Percentiles rank a stretch among this genome's conserved stretches.
Evolutionary conservation across 2,113 vertebrate genomes (phyloP).

Genomic region (Lagopus leucura): DNA sequence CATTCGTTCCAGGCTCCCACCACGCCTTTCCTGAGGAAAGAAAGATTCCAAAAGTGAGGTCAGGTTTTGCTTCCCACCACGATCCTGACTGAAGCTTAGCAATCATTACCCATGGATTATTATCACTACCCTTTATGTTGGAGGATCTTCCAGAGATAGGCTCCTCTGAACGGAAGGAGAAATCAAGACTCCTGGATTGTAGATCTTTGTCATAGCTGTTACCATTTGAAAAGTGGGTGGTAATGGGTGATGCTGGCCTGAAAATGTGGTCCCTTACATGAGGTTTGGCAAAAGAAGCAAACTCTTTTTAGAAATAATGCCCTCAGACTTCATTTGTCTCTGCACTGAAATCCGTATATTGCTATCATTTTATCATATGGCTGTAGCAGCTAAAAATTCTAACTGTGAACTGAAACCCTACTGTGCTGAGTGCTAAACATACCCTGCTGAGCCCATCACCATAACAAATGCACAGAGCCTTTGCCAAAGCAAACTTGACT

Average conservation of each 20-base stretch:
- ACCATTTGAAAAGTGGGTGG: background rate
- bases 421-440: background rate
- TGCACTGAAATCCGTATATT: background rate
- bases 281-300: background rate
- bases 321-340: background rate
- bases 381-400: background rate
- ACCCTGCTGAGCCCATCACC: slow-evolving; percentile 18
- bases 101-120: background rate
- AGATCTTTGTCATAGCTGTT: background rate
- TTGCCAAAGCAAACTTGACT: slow-evolving; percentile 44
- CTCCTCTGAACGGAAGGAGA: background rate
- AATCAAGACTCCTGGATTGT: background rate
- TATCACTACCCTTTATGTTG: background rate
- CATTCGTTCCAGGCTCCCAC: slow-evolving; percentile 68
- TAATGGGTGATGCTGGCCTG: background rate
- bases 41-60: background rate
- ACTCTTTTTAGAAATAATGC: background rate
- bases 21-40: slow-evolving; percentile 59
- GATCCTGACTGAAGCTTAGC: background rate
- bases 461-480: slow-evolving; percentile 6
- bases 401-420: slow-evolving; percentile 17
- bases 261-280: background rate
- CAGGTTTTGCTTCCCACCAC: background rate
- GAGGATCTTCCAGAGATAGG: background rate
- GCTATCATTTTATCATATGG: background rate